Evolutionary conservation across 2,888 invertebrate species (phyloP).

Genomic region (Dicyrtoma fusca): DNA sequence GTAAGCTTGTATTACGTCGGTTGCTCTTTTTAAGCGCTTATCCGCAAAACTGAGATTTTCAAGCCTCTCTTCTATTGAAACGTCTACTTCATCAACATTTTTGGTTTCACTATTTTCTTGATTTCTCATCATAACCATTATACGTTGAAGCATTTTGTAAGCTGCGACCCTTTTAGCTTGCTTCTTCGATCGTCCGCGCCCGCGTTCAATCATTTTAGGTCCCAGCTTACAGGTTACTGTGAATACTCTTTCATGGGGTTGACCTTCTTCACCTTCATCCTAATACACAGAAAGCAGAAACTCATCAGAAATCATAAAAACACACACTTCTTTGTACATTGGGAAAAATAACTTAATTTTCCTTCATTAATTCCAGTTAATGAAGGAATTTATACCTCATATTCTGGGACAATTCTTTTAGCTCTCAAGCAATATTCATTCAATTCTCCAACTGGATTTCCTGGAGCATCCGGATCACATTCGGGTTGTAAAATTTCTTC

Average conservation of each 20-base stretch:
- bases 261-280: conserved; percentile 47
- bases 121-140: conserved; percentile 39
- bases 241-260: conserved; percentile 51
- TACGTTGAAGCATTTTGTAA: conserved; percentile 45
- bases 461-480: conserved; percentile 49
- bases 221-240: conserved; percentile 48
- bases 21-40: conserved; percentile 12
- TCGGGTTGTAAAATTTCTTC: conserved; percentile 37
- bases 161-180: conserved; percentile 54
- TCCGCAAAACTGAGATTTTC: conserved; percentile 14
- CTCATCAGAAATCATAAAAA: no score
- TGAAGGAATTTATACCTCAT: conserved; percentile 44
- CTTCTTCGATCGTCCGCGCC: conserved; percentile 52
- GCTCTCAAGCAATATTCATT: conserved; percentile 52
- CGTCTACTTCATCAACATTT: conserved; percentile 29
- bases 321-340: no score
- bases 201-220: conserved; percentile 45
- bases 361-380: no score
- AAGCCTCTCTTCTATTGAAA: conserved; percentile 29
- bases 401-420: conserved; percentile 49
- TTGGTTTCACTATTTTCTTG: conserved; percentile 23
- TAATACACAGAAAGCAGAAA: conserved; percentile 18
- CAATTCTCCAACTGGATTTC: conserved; percentile 55
- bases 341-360: no score
- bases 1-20: conserved; percentile 24